These are phyloP conservation scores for Schizothorax lantsangensis DNA, from an alignment of 2,797 vertebrate genomes.

Conservation along the genomic window DNA sequence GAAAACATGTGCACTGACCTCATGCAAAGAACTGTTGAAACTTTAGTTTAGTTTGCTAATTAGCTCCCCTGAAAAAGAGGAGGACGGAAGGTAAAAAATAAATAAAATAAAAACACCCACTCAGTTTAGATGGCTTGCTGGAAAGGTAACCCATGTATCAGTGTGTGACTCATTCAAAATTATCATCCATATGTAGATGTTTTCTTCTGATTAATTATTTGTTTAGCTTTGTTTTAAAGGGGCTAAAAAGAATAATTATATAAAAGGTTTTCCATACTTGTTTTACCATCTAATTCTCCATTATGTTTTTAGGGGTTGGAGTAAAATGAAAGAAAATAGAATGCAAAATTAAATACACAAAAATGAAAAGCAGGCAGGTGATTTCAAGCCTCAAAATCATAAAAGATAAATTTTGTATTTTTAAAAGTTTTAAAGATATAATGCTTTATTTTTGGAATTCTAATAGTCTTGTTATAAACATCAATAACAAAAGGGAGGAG, in stretches of 20 bases:
- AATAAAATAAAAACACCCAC: neutral
- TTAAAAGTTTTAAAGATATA: neutral
- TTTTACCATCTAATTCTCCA: neutral
- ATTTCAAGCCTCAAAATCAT: neutral
- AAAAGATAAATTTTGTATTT: no score
- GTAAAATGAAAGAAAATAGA: neutral
- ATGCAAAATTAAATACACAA: neutral
- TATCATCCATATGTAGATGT: neutral
- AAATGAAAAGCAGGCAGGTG: neutral
- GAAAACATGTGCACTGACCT: neutral
- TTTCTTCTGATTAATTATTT: neutral
- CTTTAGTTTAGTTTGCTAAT: neutral
- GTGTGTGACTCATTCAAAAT: neutral
- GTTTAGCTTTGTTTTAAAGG: neutral
- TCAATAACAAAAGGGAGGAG: neutral
- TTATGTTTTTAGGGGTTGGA: neutral
- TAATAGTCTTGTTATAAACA: neutral
- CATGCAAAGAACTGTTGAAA: neutral
- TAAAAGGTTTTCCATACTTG: neutral
- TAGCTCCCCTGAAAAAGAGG: neutral
- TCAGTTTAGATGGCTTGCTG: neutral
- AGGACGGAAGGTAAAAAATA: neutral
- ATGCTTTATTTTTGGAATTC: neutral
- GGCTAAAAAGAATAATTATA: neutral
- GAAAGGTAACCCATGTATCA: neutral